These are phyloP conservation scores for Kuschelorhynchus macadamiae DNA, from an alignment of 2,888 invertebrate species.

Conservation along the genomic window DNA sequence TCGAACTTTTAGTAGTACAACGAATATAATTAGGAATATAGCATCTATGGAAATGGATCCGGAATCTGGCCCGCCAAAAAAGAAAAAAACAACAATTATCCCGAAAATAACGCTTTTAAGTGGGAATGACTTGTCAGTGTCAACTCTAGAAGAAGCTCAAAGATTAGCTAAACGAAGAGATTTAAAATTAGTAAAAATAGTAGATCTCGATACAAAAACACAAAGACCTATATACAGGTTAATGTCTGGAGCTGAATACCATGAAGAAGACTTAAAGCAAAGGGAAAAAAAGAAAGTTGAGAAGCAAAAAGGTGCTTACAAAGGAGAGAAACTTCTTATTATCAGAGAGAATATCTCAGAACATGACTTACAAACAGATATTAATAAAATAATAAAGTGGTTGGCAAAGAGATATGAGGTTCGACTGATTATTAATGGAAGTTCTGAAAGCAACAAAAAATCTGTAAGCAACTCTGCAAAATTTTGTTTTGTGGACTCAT, in stretches of 20 bases:
- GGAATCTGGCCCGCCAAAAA: slow-evolving; percentile 41
- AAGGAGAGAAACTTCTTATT: slow-evolving; percentile 77
- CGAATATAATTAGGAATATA: background rate
- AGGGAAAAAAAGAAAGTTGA: slow-evolving; percentile 70
- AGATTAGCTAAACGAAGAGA: slow-evolving; percentile 78
- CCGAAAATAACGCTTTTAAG: slow-evolving; percentile 79
- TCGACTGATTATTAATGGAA: slow-evolving; percentile 72
- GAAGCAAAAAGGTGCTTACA: slow-evolving; percentile 67
- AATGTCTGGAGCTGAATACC: slow-evolving; percentile 77
- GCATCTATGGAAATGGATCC: background rate
- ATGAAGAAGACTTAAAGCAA: slow-evolving; percentile 74
- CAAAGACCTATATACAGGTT: slow-evolving; percentile 79
- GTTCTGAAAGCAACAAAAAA: slow-evolving; percentile 66
- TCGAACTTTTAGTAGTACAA: background rate
- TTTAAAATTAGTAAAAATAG: slow-evolving; percentile 78
- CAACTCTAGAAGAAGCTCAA: slow-evolving; percentile 78
- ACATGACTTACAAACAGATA: slow-evolving; percentile 76
- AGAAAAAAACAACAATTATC: slow-evolving; percentile 62
- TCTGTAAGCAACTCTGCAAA: slow-evolving; percentile 64
- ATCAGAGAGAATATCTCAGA: slow-evolving; percentile 75
- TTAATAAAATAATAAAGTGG: slow-evolving; percentile 78
- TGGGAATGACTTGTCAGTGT: slow-evolving; percentile 72
- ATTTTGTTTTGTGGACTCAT: no score
- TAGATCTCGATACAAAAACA: slow-evolving; percentile 78
- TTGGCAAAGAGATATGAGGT: slow-evolving; percentile 78